Evolutionary conservation across 2,888 invertebrate species (phyloP).

Genomic region (Osedax fenrisi): DNA sequence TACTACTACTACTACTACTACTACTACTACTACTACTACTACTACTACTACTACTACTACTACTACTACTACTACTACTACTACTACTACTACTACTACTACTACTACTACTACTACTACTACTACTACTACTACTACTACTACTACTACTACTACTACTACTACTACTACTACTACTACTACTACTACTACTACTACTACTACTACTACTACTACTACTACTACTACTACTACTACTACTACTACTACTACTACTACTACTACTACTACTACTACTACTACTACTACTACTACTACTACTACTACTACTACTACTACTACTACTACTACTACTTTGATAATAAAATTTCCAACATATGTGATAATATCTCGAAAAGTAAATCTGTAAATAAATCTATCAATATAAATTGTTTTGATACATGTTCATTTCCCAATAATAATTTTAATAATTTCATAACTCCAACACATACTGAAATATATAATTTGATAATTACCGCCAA

Average conservation of each 20-base stretch:
- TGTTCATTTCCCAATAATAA: no score
- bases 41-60: constrained; percentile 5
- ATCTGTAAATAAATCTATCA: no score
- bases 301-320: not conserved
- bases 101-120: constrained; percentile 3
- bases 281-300: not conserved
- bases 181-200: not conserved
- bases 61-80: constrained; percentile 7
- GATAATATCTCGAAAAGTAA: no score
- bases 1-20: constrained; percentile 5
- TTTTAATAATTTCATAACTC: no score
- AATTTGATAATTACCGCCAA: no score
- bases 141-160: not conserved
- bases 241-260: not conserved
- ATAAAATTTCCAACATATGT: no score
- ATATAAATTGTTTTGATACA: no score
- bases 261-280: not conserved
- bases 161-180: not conserved
- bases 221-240: not conserved
- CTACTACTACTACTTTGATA: no score
- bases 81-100: constrained; percentile 7
- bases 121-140: not conserved
- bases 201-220: not conserved
- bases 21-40: constrained; percentile 7
- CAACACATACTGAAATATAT: no score